These are phyloP conservation scores for Poeciliopsis infans DNA, from an alignment of 2,797 vertebrate genomes.

Conservation along the genomic window DNA sequence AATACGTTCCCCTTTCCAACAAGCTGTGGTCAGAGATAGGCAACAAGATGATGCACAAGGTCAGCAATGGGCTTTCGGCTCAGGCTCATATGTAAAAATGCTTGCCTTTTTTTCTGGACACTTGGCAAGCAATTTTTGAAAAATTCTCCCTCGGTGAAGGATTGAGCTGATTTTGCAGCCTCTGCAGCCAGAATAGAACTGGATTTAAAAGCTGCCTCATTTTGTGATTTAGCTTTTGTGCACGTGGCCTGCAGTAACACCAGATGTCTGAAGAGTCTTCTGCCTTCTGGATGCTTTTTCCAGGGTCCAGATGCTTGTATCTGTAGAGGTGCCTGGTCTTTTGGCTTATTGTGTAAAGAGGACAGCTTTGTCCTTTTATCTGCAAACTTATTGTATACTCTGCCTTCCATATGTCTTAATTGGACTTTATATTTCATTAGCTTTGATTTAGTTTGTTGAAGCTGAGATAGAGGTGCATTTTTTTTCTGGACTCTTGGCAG, in stretches of 20 bases:
- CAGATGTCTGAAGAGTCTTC: constrained; percentile 3
- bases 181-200: constrained; percentile 12
- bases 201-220: neutral
- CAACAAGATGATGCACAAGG: neutral
- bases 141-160: neutral
- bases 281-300: neutral
- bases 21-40: neutral
- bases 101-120: constrained; percentile 12
- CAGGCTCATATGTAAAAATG: constrained; percentile 1
- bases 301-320: neutral
- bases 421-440: no score
- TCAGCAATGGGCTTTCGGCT: neutral
- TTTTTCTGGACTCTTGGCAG: no score
- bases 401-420: neutral
- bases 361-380: neutral
- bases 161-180: constrained; percentile 1
- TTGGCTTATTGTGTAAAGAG: neutral
- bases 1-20: constrained; percentile 7
- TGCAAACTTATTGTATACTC: neutral
- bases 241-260: constrained; percentile 5
- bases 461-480: no score
- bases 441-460: no score
- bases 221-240: constrained; percentile 15
- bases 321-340: neutral
- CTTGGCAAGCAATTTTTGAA: neutral